phyloP scores from a whole-genome alignment of 2,888 invertebrate species.

The Embidobia sp. region DNA sequence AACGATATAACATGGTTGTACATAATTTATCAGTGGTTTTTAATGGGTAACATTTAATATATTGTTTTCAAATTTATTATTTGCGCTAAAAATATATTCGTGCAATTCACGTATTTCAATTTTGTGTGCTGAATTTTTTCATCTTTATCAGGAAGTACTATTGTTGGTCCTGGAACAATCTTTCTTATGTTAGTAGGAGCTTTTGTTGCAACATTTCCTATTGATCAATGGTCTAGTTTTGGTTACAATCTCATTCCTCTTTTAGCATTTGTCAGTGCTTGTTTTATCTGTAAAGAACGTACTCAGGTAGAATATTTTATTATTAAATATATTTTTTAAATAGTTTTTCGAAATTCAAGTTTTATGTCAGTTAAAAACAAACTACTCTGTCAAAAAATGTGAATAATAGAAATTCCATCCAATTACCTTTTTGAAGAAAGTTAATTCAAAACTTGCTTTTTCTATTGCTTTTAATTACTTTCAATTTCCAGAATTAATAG shows the following conservation, averaged over 20 bases:
- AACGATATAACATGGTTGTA: slow-evolving; percentile 94
- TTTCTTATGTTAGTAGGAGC: slow-evolving; percentile 92
- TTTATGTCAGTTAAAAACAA: too few relatives aligned
- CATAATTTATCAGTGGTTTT: slow-evolving; percentile 87
- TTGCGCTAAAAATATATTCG: too few relatives aligned
- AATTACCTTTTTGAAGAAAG: too few relatives aligned
- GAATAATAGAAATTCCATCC: too few relatives aligned
- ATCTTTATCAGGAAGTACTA: slow-evolving; percentile 84
- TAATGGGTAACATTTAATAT: slow-evolving; percentile 83
- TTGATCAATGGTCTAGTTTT: slow-evolving; percentile 87
- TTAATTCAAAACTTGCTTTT: too few relatives aligned
- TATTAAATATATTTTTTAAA: too few relatives aligned
- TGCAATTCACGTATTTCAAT: not conserved
- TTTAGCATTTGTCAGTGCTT: slow-evolving; percentile 85
- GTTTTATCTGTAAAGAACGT: slow-evolving; percentile 86
- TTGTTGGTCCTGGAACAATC: slow-evolving; percentile 91
- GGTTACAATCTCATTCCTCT: slow-evolving; percentile 87
- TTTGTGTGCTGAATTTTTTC: not conserved
- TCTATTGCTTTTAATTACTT: too few relatives aligned
- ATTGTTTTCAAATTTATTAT: not conserved
- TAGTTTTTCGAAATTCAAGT: too few relatives aligned
- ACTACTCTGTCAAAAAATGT: too few relatives aligned
- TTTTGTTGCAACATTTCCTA: slow-evolving; percentile 89
- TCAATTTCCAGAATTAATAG: too few relatives aligned
- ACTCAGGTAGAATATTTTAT: slow-evolving; percentile 84